These are phyloP conservation scores for Thaumetopoea pityocampa DNA, from an alignment of 1,140 invertebrate genomes.

Conservation along the genomic window DNA sequence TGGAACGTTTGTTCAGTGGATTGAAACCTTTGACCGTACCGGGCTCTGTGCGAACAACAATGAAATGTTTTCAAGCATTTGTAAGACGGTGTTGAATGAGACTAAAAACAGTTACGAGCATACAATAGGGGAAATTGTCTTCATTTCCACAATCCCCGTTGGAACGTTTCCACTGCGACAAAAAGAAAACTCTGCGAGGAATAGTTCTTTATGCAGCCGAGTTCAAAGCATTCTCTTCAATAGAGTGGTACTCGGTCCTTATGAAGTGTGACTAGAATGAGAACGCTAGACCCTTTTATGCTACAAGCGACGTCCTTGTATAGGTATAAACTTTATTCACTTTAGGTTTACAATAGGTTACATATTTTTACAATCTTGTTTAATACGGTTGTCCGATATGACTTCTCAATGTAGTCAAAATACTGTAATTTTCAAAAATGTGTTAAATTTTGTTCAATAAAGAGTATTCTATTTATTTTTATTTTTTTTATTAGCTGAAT, in stretches of 20 bases:
- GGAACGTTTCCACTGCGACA: slow-evolving; percentile 18
- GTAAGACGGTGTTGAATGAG: slow-evolving; percentile 7
- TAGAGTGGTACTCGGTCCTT: slow-evolving; percentile 21
- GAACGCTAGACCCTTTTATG: slow-evolving; percentile 11
- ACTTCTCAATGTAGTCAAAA: no score
- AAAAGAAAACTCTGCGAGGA: slow-evolving; percentile 23
- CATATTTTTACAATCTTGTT: no score
- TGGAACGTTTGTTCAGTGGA: neutral
- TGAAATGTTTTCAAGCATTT: slow-evolving; percentile 9
- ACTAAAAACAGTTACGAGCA: slow-evolving; percentile 19
- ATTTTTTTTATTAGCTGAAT: no score
- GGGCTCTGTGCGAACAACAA: slow-evolving; percentile 4
- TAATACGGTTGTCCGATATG: no score
- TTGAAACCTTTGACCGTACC: slow-evolving; percentile 1
- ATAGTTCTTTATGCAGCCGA: slow-evolving; percentile 28
- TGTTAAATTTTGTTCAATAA: no score
- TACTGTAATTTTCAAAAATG: no score
- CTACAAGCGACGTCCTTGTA: no score
- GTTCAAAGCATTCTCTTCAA: slow-evolving; percentile 30
- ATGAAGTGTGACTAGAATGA: slow-evolving; percentile 22
- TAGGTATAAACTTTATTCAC: no score
- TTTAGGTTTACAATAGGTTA: no score
- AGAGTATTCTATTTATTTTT: no score
- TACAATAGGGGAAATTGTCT: slow-evolving; percentile 30
- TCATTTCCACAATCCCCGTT: slow-evolving; percentile 31